Base-by-base conservation (phyloP, 2,113 vertebrate species). In the Platysternon megacephalum region DNA sequence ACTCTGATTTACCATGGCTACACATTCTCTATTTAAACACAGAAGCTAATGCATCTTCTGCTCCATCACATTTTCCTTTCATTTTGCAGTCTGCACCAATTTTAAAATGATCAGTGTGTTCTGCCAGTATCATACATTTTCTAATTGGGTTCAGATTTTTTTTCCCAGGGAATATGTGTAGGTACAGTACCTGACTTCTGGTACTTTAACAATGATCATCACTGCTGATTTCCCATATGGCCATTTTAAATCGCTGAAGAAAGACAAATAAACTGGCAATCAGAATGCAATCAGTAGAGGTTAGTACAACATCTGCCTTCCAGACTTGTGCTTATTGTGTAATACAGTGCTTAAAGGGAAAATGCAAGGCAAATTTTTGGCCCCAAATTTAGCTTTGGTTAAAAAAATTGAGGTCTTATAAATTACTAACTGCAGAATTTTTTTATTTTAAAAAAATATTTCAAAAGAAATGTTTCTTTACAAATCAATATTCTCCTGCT, bases 221-320 rank as follows among this genome's bases (percentile, higher is more conserved):
- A 88, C 55, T 93, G 90, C 58, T 96, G 89, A 97, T 97, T 97
- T 97, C 94, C 97, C 88, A 90, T 29, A 76, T 88, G 94, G 82
- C 79, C 56, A 85, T 51, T 88, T 78, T 68, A 97, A 86, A 84
- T 89, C 72, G 51, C 21, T 79, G 84, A 96, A 95, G 90, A 94
- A 72, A 93, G 94, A 53, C 84, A 96, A 87, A 55, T 91, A 88
- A 96, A 93, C 53, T 52, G 46, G 85, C 61, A 92, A 95, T 96
- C 79, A 96, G 84, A 91, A 97, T 86, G 86, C 85, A 93, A 94
- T 97, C 93, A 97, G 88, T 49, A n/a, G 58, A 97, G 90, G 89
- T 96, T 95, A 91, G 44, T 7, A 86, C 48, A 97, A 95, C 95
- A 97, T 92, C 95, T 98, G 92, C 82, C 90, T 97, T 93, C 87